phyloP scores from a whole-genome alignment of 2,888 invertebrate species.

The Ichneumon xanthorius region DNA sequence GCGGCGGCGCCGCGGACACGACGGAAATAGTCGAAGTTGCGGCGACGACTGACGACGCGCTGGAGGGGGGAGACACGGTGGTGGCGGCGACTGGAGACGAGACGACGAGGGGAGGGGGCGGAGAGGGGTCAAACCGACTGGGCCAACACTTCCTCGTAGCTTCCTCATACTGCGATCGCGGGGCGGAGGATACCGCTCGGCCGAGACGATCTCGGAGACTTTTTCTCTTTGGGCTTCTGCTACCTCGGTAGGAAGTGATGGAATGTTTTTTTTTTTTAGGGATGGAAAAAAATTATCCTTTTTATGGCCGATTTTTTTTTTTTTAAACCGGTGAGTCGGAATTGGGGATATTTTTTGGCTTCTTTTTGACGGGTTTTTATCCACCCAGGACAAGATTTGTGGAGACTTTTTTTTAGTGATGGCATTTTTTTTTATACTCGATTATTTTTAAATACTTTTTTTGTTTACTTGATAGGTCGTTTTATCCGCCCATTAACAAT shows the following conservation, averaged over 20 bases:
- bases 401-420: too few species aligned
- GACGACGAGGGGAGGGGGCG: constrained; percentile 55
- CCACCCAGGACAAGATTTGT: too few species aligned
- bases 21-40: constrained; percentile 80
- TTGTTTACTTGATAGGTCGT: too few species aligned
- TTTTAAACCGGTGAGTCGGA: background rate
- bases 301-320: background rate
- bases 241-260: too few species aligned
- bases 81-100: constrained; percentile 28
- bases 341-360: background rate
- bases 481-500: background rate
- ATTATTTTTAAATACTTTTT: too few species aligned
- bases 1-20: constrained; percentile 69
- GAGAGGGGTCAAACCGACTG: constrained; percentile 68
- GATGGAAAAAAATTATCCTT: background rate
- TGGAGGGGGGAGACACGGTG: constrained; percentile 64
- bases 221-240: background rate
- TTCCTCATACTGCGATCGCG: constrained; percentile 74
- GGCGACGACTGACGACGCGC: constrained; percentile 46
- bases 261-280: background rate
- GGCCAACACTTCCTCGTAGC: constrained; percentile 69
- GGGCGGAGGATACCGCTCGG: constrained; percentile 31
- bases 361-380: background rate
- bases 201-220: background rate
- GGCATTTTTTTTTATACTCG: background rate